Evolutionary conservation across 2,113 vertebrate species (phyloP).

Genomic region (Leiothrix lutea): DNA sequence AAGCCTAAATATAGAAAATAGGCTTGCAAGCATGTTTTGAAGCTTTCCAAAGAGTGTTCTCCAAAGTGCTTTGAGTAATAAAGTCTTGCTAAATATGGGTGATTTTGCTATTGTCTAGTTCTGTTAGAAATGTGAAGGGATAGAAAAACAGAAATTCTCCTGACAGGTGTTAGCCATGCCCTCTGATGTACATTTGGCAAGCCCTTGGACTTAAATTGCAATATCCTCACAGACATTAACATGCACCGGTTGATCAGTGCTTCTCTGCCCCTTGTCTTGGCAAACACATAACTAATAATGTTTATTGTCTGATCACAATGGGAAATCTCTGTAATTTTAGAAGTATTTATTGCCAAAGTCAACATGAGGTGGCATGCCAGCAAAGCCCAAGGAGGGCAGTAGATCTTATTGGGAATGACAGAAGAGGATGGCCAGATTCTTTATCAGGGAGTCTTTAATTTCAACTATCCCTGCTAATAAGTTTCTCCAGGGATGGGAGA

Average conservation of each 20-base stretch:
- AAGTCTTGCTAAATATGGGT: neutral
- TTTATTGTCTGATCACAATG: neutral
- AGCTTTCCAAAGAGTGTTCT: neutral
- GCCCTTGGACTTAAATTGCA: neutral
- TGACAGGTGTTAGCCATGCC: neutral
- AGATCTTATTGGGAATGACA: neutral
- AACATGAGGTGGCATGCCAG: neutral
- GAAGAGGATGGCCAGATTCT: neutral
- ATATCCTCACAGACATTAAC: neutral
- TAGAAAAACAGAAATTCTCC: neutral
- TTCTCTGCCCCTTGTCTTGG: neutral
- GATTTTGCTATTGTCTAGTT: neutral
- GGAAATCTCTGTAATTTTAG: neutral
- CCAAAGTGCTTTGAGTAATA: neutral
- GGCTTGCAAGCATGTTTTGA: neutral
- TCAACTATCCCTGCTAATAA: neutral
- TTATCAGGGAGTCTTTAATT: neutral
- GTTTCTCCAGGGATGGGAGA: neutral
- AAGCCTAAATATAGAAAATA: neutral
- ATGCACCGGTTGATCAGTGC: neutral
- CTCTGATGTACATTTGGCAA: neutral
- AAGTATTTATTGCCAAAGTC: neutral
- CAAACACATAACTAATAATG: neutral
- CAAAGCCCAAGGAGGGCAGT: neutral
- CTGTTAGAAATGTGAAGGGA: neutral